Base-by-base conservation (phyloP, 2,888 invertebrate genomes). In the Drosophila anomalata region DNA sequence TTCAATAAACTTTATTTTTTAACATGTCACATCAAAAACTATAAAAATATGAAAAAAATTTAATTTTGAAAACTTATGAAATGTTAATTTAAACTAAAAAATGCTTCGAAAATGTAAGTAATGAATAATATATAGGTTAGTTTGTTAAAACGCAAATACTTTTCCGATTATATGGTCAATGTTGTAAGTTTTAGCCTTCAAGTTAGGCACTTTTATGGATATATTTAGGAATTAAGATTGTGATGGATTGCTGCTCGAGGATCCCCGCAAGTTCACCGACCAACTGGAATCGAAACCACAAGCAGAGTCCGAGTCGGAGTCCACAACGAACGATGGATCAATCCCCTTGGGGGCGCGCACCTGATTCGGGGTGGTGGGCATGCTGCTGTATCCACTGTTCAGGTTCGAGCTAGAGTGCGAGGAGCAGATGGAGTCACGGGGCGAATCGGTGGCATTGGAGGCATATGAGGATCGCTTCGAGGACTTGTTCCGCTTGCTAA, bases 231-330 rank as follows among this genome's bases (percentile, higher is more conserved):
- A 20, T 60, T 66, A 76, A 5, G 67, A 73, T 52, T 77, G 75
- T 11, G 60, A 44, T 0, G 73, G 77, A 42, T 82, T 86, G 50
- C 69, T 83, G 72, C 78, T 82, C 20, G 76, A 31, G 11, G 83
- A 87, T 52, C 62, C 84, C 3, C 76, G 84, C 47, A 84, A 82
- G 55, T 75, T 86, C 11, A 89, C 85, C 11, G 91, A 94, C 96
- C 96, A 96, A 61, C 94, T 94, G 0, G 95, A 94, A 83, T 95
- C 97, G 90, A 97, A 97, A 0, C 97, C 97, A 78, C 96, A 97
- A 0, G 97, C 97, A 0, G 96, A 94, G 90, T 97, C 97, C 0
- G 97, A 97, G 90, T 97, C 97, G 0, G 97, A 96, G 89, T 97
- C 97, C 14, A 66, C 87, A 24, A 87, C 60, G 9, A 79, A 77